These are phyloP conservation scores for Sclerurus mexicanus DNA, from an alignment of 2,113 vertebrate genomes.

Conservation along the genomic window DNA sequence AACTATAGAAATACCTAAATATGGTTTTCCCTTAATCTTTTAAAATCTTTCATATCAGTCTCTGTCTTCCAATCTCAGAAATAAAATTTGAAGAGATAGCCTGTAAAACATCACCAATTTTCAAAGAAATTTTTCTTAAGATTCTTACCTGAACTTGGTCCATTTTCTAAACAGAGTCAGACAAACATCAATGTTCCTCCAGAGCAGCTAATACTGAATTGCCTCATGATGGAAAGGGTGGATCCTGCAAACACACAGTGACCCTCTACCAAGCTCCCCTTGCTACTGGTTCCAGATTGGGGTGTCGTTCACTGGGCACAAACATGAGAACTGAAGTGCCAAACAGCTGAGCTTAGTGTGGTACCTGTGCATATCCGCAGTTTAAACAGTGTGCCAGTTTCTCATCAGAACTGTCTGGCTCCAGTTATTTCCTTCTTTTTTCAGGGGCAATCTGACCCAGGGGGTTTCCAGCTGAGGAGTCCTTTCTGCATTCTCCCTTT, in stretches of 20 bases:
- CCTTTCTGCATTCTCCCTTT: not conserved
- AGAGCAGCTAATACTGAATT: not conserved
- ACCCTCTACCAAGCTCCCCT: not conserved
- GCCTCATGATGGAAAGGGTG: not conserved
- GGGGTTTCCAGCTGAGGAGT: not conserved
- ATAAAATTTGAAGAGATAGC: not conserved
- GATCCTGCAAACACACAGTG: not conserved
- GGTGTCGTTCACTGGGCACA: not conserved
- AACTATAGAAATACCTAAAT: not conserved
- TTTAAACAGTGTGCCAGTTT: not conserved
- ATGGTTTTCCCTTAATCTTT: not conserved
- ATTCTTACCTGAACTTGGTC: not conserved
- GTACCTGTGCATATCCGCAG: not conserved
- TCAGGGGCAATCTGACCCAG: not conserved
- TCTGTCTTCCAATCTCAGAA: not conserved
- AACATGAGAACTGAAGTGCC: not conserved
- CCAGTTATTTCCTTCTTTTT: not conserved
- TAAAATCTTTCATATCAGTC: not conserved
- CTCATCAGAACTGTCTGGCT: not conserved
- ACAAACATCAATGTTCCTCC: not conserved
- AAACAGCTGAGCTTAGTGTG: not conserved
- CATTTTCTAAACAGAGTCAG: not conserved
- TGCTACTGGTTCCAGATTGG: not conserved
- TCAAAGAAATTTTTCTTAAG: not conserved
- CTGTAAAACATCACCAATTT: not conserved